Base-by-base conservation (phyloP, 2,888 invertebrate species). In the Thymelicus sylvestris region DNA sequence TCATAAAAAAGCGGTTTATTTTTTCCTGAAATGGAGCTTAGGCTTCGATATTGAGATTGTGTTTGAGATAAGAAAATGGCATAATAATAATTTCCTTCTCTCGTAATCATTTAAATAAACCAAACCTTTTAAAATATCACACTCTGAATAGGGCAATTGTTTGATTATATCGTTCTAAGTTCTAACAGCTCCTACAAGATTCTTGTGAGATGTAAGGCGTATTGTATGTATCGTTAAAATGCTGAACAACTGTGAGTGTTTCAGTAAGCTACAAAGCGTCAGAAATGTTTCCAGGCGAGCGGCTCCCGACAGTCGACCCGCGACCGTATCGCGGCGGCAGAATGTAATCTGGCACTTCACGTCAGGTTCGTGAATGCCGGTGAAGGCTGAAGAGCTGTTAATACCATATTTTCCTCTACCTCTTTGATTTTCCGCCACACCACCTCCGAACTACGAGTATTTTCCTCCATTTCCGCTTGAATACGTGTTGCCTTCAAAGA, bases 391-490 rank as follows among this genome's bases (percentile, higher is more conserved):
- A 61, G 65, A 65, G 66, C 44, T 55, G 60, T 59, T 44, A 66
- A 66, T 55, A 61, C 61, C 68, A 67, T 72, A 71, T 69, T 74
- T 65, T 57, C 64, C 68, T 66, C 24, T 67, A 48, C 66, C 61
- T 68, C 77, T 82, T 82, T 81, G 82, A 83, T 81, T 78, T 83
- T 80, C 82, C 81, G 70, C 67, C 61, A 77, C 78, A 74, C 73
- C 79, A 78, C 75, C 79, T 77, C 72, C 74, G 75, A 65, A 65
- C 77, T 75, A 77, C 74, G 72, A 71, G 71, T 71, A 59, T 72
- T 72, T 67, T 67, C 72, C 70, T 67, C 67, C 73, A 73, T 71
- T 74, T 73, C 74, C 72, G 66, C 67, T 62, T 63, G 71, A 67
- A 67, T 71, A 67, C 71, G 71, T 67, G 66, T 66, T 67, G 66